phyloP scores from a whole-genome alignment of 2,888 invertebrate genomes.

The Xiphydria camelus region DNA sequence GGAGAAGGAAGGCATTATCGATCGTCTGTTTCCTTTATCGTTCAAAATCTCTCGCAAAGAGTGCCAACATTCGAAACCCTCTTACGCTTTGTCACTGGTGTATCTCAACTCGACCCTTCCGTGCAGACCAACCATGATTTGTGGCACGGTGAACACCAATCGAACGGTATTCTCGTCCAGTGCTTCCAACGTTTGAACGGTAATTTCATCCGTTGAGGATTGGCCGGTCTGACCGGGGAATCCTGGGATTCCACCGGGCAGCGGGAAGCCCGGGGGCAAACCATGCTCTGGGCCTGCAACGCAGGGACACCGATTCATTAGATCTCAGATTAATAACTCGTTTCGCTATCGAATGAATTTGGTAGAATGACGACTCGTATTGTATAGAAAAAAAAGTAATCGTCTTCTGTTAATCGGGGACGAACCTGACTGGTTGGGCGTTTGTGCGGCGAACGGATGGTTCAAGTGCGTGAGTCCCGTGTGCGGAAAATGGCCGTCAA shows the following conservation, averaged over 20 bases:
- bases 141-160: constrained; percentile 80
- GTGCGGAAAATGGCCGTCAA: constrained; percentile 46
- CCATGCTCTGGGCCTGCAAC: constrained; percentile 40
- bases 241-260: constrained; percentile 30
- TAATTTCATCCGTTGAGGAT: constrained; percentile 58
- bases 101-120: constrained; percentile 87
- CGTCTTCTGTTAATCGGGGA: constrained; percentile 24
- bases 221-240: constrained; percentile 26
- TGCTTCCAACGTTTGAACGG: constrained; percentile 69
- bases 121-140: constrained; percentile 80
- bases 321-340: background rate
- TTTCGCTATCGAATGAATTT: background rate
- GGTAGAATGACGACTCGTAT: background rate
- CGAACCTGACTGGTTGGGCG: constrained; percentile 56
- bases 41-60: too few relatives aligned
- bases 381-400: background rate
- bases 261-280: constrained; percentile 42
- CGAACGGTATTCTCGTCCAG: constrained; percentile 79
- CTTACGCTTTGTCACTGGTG: constrained; percentile 74
- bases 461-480: constrained; percentile 47
- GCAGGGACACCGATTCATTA: constrained; percentile 1
- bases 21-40: background rate
- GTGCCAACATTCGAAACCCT: too few relatives aligned
- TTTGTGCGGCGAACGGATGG: constrained; percentile 49
- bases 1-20: background rate